Percentiles rank a stretch among this genome's conserved stretches.
Conservation (phyloP, 2,113 vertebrate species). For the Alectura lathami region DNA sequence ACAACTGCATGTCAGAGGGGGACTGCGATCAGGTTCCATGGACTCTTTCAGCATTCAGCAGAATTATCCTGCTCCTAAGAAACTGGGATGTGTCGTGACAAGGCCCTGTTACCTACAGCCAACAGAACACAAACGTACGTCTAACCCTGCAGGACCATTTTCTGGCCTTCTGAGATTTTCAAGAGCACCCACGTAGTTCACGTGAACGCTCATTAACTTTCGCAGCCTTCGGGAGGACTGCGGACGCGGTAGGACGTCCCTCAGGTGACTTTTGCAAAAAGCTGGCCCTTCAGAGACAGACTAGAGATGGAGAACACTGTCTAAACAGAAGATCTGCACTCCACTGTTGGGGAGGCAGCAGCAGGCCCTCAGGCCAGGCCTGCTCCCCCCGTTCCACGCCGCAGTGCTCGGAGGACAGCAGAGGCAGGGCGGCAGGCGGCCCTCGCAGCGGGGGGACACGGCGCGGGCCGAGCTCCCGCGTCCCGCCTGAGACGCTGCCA, state of each 20-base stretch:
- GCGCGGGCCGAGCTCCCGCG: rapidly evolving
- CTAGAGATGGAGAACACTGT: not conserved
- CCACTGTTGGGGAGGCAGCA: not conserved
- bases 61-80: not conserved
- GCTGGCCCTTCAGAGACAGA: not conserved
- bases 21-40: not conserved
- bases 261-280: not conserved
- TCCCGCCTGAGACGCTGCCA: not conserved
- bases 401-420: not conserved
- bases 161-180: not conserved
- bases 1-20: not conserved
- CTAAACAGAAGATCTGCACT: not conserved
- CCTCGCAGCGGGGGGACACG: not conserved
- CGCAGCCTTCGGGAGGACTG: not conserved
- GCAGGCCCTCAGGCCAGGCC: not conserved
- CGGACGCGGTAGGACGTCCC: not conserved
- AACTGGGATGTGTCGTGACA: not conserved
- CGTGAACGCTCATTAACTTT: not conserved
- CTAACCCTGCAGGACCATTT: not conserved
- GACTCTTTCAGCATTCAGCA: not conserved
- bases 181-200: not conserved
- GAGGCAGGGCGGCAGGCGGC: not conserved
- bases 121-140: not conserved
- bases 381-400: not conserved
- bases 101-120: not conserved